A percentile compares a stretch with the other conserved stretches of the same genome.
Conservation (phyloP, 2,113 vertebrate species). For the Suncus etruscus region DNA sequence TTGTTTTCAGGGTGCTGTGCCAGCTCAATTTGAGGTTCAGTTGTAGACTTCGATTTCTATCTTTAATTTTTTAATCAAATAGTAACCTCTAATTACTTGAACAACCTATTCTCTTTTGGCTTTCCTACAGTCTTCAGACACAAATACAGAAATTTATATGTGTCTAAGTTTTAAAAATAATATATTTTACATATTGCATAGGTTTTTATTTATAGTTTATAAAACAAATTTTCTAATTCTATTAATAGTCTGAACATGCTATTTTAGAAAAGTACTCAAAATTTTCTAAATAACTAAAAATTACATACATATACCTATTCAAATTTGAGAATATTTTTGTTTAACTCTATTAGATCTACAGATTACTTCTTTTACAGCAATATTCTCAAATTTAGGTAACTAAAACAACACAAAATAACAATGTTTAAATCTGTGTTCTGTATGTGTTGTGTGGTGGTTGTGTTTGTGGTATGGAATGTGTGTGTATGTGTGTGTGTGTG, state of each 20-base stretch:
- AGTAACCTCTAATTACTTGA: slow-evolving; percentile 16
- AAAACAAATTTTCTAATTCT: not conserved
- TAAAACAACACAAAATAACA: not conserved
- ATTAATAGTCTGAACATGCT: not conserved
- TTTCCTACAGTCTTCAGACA: not conserved
- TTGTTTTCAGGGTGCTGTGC: not conserved
- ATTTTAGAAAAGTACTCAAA: too few species aligned
- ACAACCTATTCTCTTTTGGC: slow-evolving; percentile 14
- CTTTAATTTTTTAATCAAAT: slow-evolving; percentile 46
- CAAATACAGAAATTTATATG: not conserved
- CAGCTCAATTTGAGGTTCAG: slow-evolving; percentile 24
- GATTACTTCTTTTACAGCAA: too few species aligned
- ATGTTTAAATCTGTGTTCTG: not conserved
- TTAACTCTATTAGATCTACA: too few species aligned
- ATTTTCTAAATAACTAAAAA: too few species aligned
- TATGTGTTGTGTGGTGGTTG: not conserved
- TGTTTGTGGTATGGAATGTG: not conserved
- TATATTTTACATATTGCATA: not conserved
- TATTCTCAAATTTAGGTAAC: not conserved
- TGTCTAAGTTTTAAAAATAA: not conserved
- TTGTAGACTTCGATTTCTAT: not conserved
- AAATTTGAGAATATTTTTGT: too few species aligned
- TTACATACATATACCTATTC: too few species aligned
- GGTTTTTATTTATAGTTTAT: not conserved
- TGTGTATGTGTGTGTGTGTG: not conserved